phyloP scores from a whole-genome alignment of 2,888 invertebrate species.

The Epirrhoe alternata region DNA sequence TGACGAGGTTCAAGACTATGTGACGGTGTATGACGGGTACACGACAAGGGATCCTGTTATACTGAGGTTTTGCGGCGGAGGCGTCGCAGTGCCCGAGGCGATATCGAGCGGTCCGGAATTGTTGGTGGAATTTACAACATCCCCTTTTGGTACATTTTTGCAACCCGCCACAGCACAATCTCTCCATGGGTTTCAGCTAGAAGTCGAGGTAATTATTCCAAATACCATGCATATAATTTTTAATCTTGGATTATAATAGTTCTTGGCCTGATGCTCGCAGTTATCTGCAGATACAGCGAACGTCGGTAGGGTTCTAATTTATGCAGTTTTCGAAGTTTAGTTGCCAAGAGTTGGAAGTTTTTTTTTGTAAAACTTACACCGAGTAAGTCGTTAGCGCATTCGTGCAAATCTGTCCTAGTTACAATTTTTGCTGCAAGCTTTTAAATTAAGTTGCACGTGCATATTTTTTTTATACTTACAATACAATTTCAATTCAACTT shows the following conservation, averaged over 20 bases:
- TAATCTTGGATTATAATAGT: conserved; percentile 18
- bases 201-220: conserved; percentile 87
- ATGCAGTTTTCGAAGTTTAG: conserved; percentile 49
- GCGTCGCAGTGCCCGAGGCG: conserved; percentile 93
- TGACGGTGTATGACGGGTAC: conserved; percentile 95
- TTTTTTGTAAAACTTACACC: conserved; percentile 49
- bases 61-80: conserved; percentile 95
- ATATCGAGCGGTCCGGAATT: conserved; percentile 95
- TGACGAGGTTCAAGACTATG: conserved; percentile 94
- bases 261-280: conserved; percentile 31
- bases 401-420: conserved; percentile 37
- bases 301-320: conserved; percentile 46
- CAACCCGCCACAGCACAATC: conserved; percentile 91
- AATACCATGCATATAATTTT: background rate
- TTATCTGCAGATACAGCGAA: conserved; percentile 44
- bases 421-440: conserved; percentile 19
- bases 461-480: background rate
- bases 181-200: conserved; percentile 94
- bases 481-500: too few relatives aligned
- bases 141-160: conserved; percentile 94
- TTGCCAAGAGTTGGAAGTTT: conserved; percentile 50
- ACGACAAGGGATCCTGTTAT: conserved; percentile 95
- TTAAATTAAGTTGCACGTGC: background rate
- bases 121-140: conserved; percentile 95
- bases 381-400: conserved; percentile 50